These are phyloP conservation scores for Chelon labrosus DNA, from an alignment of 2,797 vertebrate genomes.

Conservation along the genomic window DNA sequence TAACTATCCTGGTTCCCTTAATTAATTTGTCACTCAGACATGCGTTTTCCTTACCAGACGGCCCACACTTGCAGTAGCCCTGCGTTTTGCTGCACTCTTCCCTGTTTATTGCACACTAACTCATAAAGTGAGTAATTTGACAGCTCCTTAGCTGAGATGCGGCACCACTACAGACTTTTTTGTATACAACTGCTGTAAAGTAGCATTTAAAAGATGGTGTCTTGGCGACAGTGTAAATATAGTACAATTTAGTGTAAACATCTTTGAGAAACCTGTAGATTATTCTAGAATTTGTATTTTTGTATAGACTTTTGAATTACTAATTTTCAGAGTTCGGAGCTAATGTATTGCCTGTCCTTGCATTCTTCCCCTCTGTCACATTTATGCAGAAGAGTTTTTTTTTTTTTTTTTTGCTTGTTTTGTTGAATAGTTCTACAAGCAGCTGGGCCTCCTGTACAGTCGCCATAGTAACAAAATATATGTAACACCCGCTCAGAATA, in stretches of 20 bases:
- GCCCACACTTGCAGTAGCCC: conserved; percentile 71
- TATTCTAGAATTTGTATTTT: conserved; percentile 88
- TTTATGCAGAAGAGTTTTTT: conserved; percentile 63
- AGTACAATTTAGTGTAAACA: conserved; percentile 80
- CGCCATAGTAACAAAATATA: conserved; percentile 56
- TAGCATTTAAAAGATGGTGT: conserved; percentile 76
- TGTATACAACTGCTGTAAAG: conserved; percentile 85
- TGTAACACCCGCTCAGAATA: conserved; percentile 64
- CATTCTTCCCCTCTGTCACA: conserved; percentile 52
- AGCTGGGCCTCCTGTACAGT: conserved; percentile 70
- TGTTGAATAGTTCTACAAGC: conserved; percentile 54
- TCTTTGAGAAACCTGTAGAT: conserved; percentile 82
- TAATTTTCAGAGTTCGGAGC: conserved; percentile 76
- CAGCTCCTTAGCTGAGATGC: conserved; percentile 65
- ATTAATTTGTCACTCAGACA: conserved; percentile 59
- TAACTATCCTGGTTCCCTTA: conserved; percentile 65
- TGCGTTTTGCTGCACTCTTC: conserved; percentile 76
- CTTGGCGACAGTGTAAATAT: conserved; percentile 80
- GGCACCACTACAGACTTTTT: conserved; percentile 73
- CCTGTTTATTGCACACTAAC: conserved; percentile 78
- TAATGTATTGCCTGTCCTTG: conserved; percentile 56
- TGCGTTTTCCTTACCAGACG: conserved; percentile 34
- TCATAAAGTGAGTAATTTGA: conserved; percentile 66
- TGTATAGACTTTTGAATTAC: conserved; percentile 85
- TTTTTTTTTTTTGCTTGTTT: conserved; percentile 49